These are phyloP conservation scores for Leptarthrus brevirostris DNA, from an alignment of 2,888 invertebrate species.

Conservation along the genomic window DNA sequence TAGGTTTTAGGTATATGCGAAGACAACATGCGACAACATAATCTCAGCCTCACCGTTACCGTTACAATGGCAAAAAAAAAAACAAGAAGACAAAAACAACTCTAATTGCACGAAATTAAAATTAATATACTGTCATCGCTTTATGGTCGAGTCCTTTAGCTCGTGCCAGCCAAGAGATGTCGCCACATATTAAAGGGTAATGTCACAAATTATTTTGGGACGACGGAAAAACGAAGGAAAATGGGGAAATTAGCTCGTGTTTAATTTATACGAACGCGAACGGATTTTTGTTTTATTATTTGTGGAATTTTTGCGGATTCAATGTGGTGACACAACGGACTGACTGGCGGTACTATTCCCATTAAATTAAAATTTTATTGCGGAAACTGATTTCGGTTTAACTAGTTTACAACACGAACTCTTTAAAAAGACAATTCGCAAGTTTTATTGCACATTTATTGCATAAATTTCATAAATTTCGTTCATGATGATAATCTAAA, in stretches of 20 bases:
- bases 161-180: slow-evolving; percentile 23
- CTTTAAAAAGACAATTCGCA: not conserved
- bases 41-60: not conserved
- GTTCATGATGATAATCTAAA: too few species aligned
- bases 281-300: slow-evolving; percentile 8
- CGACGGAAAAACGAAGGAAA: not conserved
- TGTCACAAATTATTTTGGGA: slow-evolving; percentile 21
- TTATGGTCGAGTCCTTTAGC: slow-evolving; percentile 26
- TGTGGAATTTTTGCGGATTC: slow-evolving; percentile 8
- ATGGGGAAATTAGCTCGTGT: slow-evolving; percentile 27
- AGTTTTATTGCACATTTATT: not conserved
- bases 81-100: slow-evolving; percentile 21
- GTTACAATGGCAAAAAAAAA: not conserved
- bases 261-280: slow-evolving; percentile 37
- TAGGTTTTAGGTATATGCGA: too few species aligned
- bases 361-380: slow-evolving; percentile 37
- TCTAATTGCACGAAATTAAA: slow-evolving; percentile 66
- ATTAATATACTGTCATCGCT: slow-evolving; percentile 62
- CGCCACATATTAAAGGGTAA: slow-evolving; percentile 36
- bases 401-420: not conserved
- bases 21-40: slow-evolving; percentile 27
- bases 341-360: not conserved
- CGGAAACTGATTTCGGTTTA: slow-evolving; percentile 38
- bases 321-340: slow-evolving; percentile 13
- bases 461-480: not conserved